These are phyloP conservation scores for Griposia aprilina DNA, from an alignment of 2,888 invertebrate species.

Conservation along the genomic window DNA sequence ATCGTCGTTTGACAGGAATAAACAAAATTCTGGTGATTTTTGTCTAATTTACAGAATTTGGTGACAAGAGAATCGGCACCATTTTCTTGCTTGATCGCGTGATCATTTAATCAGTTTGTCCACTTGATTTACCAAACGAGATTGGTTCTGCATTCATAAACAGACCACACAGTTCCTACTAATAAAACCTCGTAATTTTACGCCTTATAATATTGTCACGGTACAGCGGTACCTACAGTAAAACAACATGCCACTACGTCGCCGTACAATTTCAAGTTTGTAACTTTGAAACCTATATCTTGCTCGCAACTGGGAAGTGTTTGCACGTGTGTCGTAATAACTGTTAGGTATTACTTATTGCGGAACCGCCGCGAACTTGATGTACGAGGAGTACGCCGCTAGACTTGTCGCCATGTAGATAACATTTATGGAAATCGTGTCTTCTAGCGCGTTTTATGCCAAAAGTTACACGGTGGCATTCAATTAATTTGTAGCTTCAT, in stretches of 20 bases:
- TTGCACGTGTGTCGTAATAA: conserved; percentile 62
- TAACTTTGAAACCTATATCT: conserved; percentile 56
- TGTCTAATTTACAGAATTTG: no score
- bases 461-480: conserved; percentile 2
- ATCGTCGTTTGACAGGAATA: no score
- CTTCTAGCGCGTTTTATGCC: neutral
- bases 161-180: conserved; percentile 14
- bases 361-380: conserved; percentile 52
- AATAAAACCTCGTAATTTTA: conserved; percentile 19
- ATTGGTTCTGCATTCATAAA: conserved; percentile 24
- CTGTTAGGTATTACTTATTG: conserved; percentile 63
- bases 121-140: neutral
- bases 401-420: conserved; percentile 42
- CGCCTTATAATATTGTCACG: neutral
- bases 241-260: conserved; percentile 25
- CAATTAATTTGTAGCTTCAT: conserved; percentile 3
- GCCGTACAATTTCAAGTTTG: conserved; percentile 50
- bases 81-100: no score
- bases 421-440: conserved; percentile 17
- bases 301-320: conserved; percentile 39
- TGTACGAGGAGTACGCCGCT: conserved; percentile 45
- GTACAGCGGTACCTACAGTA: conserved; percentile 18
- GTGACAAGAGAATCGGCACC: no score
- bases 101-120: neutral
- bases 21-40: no score